A percentile compares a stretch with the other conserved stretches of the same genome.
Evolutionary conservation across 2,888 invertebrate species (phyloP).

Genomic region (Campoplex nolae): DNA sequence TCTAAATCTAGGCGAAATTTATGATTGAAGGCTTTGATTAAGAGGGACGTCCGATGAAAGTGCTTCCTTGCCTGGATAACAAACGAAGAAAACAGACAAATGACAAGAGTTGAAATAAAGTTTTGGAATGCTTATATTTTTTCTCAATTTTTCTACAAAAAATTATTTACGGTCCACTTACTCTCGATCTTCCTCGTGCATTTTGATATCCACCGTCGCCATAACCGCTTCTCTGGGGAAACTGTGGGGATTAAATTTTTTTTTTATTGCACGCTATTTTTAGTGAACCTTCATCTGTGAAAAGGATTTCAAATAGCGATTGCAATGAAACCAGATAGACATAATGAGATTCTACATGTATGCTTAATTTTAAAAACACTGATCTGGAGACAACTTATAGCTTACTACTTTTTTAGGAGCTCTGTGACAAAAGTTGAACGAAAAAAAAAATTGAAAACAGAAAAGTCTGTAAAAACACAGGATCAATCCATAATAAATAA

Average conservation of each 20-base stretch:
- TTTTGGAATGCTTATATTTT: neutral
- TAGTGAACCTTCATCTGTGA: too few relatives aligned
- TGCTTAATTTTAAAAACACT: too few relatives aligned
- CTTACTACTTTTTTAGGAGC: too few relatives aligned
- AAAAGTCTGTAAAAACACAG: too few relatives aligned
- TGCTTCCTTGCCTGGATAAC: slow-evolving; percentile 95
- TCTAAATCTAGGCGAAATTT: slow-evolving; percentile 98
- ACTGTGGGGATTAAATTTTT: slow-evolving; percentile 73
- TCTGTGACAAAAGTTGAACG: too few relatives aligned
- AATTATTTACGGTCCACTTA: slow-evolving; percentile 81
- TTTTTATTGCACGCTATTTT: neutral
- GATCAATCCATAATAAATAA: too few relatives aligned
- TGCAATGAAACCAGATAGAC: too few relatives aligned
- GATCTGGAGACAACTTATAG: too few relatives aligned
- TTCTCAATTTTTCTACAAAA: neutral
- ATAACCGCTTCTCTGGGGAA: slow-evolving; percentile 80
- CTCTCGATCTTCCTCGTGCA: slow-evolving; percentile 86
- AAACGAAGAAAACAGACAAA: slow-evolving; percentile 27
- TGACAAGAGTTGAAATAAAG: neutral
- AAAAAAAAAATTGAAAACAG: too few relatives aligned
- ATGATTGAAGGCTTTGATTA: slow-evolving; percentile 98
- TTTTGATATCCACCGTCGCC: slow-evolving; percentile 86
- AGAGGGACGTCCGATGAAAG: slow-evolving; percentile 96
- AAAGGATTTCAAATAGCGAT: too few relatives aligned
- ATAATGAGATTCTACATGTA: too few relatives aligned